Base-by-base conservation (phyloP, 2,888 invertebrate genomes). In the Byasa hedistus region DNA sequence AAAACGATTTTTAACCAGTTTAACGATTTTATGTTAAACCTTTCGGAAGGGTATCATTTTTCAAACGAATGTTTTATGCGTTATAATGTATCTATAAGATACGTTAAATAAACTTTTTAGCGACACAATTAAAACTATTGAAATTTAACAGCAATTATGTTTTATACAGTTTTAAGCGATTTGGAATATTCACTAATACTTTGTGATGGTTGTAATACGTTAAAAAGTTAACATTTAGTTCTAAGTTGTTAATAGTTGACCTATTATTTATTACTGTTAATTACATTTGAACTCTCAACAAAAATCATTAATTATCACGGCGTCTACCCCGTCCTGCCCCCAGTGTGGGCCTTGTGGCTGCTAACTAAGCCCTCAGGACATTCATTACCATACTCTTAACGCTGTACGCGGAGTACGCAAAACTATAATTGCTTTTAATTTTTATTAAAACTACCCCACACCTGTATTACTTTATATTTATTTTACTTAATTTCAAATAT, bases 291-390 rank as follows among this genome's bases (percentile, higher is more conserved):
- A 77, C 76, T 79, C 81, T 79, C 81, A 79, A 82, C 85, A 84
- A 87, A 87, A 87, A 87, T 86, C 86, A 89, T 89, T 87, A 88
- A 89, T 88, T 88, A 88, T 83, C 81, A 82, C 79, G 74, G 75
- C 72, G 73, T 79, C 79, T 77, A 76, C 75, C 76, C 79, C 77
- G 73, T 73, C 71, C 73, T 72, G 74, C 73, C 75, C 71, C 70
- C 57, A 63, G 65, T 65, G 71, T 63, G 58, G 23, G 56, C 65
- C 67, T 64, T 56, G 71, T 68, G 70, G 69, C 69, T 70, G 68
- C 70, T 68, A 68, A 68, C 70, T 66, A 61, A 68, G 71, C 74
- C 75, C 76, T 69, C 72, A 73, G 73, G 76, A 75, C 73, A 74
- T 76, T 76, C 75, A 74, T 76, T 75, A 77, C 73, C 69, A 66